Percentiles rank a stretch among this genome's conserved stretches.
These are phyloP conservation scores for Pteropus alecto DNA, from an alignment of 2,113 vertebrate genomes.

Conservation along the genomic window DNA sequence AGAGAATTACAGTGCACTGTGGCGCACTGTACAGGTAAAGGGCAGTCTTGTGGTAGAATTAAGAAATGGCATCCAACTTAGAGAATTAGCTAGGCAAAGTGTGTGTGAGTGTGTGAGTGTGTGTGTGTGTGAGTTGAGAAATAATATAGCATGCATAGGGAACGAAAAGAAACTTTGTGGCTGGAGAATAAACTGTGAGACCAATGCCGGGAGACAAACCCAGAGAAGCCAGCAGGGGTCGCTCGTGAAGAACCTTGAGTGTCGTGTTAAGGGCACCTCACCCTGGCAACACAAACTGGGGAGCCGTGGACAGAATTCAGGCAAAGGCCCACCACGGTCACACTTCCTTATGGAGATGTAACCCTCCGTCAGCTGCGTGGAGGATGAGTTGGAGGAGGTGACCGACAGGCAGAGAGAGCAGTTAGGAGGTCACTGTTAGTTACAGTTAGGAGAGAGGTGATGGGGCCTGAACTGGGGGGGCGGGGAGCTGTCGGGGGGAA, in stretches of 20 bases:
- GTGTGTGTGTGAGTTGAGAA: neutral
- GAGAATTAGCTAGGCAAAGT: neutral
- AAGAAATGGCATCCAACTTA: neutral
- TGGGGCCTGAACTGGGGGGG: neutral
- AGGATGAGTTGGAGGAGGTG: neutral
- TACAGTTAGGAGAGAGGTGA: neutral
- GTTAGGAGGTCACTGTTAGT: neutral
- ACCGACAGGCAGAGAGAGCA: neutral
- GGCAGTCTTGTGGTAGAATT: neutral
- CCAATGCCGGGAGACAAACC: neutral
- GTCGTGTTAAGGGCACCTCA: neutral
- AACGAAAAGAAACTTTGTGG: neutral
- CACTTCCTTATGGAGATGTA: neutral
- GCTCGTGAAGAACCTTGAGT: neutral
- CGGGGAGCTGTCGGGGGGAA: neutral
- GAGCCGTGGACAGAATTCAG: neutral
- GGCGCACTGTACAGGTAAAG: neutral
- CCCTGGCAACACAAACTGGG: neutral
- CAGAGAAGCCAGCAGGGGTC: neutral
- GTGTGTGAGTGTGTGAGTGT: neutral
- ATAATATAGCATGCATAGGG: neutral
- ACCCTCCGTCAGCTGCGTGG: too few relatives aligned
- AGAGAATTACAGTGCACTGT: neutral
- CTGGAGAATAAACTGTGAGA: neutral
- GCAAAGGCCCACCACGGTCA: neutral